These are phyloP conservation scores for Ammospiza caudacuta DNA, from an alignment of 2,113 vertebrate genomes.

Conservation along the genomic window DNA sequence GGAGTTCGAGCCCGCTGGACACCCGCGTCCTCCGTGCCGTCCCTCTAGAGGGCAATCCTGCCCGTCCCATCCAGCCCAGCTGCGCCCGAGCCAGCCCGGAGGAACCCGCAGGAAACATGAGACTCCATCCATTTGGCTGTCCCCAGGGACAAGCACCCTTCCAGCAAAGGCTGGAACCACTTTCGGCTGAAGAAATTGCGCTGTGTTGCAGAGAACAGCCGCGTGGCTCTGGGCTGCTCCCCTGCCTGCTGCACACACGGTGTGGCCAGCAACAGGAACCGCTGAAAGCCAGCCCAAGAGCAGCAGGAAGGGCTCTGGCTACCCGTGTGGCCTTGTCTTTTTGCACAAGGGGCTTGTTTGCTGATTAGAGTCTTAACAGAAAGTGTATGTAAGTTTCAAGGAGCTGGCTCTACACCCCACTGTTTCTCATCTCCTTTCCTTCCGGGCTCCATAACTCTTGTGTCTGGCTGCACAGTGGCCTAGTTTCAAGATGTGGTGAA, in stretches of 20 bases:
- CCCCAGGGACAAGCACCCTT: not conserved
- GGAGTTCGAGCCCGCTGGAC: not conserved
- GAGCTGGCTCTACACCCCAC: not conserved
- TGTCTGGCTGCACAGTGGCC: not conserved
- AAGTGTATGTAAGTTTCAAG: fast-evolving
- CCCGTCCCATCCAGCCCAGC: not conserved
- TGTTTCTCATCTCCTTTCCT: not conserved
- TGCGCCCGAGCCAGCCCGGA: not conserved
- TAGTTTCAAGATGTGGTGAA: not conserved
- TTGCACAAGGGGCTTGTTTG: not conserved
- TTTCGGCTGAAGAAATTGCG: fast-evolving
- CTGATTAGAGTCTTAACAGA: not conserved
- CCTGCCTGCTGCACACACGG: not conserved
- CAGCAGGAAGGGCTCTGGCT: not conserved
- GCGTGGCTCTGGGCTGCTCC: not conserved
- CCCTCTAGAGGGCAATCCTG: not conserved
- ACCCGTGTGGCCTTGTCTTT: not conserved
- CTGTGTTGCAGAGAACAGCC: not conserved
- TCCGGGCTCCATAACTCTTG: not conserved
- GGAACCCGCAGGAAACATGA: not conserved
- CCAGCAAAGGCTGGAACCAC: not conserved
- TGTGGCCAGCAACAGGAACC: not conserved
- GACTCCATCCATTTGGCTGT: not conserved
- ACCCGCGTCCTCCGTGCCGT: fast-evolving
- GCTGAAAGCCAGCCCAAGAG: not conserved